A percentile compares a stretch with the other conserved stretches of the same genome.
Conservation (phyloP, 2,888 invertebrate species). For the Allygus modestus region DNA sequence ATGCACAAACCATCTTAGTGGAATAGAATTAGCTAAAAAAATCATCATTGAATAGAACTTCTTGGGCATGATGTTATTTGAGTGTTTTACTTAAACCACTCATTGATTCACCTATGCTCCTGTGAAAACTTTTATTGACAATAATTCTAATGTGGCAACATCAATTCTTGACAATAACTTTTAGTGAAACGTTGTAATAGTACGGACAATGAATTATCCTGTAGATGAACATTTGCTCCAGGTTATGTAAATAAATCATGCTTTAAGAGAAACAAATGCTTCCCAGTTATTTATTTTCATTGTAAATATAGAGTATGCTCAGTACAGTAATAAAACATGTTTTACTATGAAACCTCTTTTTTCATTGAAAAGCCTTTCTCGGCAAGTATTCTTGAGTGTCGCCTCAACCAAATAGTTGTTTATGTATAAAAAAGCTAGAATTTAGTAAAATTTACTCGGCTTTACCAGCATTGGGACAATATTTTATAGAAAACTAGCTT, state of each 20-base stretch:
- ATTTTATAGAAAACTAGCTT: too few relatives aligned
- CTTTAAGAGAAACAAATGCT: slow-evolving; percentile 45
- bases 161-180: slow-evolving; percentile 56
- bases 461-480: too few relatives aligned
- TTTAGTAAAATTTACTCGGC: too few relatives aligned
- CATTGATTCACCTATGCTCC: slow-evolving; percentile 6
- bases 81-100: too few relatives aligned
- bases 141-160: slow-evolving; percentile 53
- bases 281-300: slow-evolving; percentile 47
- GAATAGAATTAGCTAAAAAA: too few relatives aligned
- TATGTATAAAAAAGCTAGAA: too few relatives aligned
- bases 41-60: neutral
- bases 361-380: too few relatives aligned
- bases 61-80: too few relatives aligned
- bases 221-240: neutral
- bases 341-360: slow-evolving; percentile 21
- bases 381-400: too few relatives aligned
- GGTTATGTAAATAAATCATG: slow-evolving; percentile 55
- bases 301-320: slow-evolving; percentile 54
- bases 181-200: neutral
- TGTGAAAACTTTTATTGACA: slow-evolving; percentile 38
- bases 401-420: too few relatives aligned
- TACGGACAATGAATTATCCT: neutral
- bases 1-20: too few relatives aligned
- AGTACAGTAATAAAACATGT: slow-evolving; percentile 51